Base-by-base conservation (phyloP, 2,113 vertebrate species). In the Thomomys bottae region DNA sequence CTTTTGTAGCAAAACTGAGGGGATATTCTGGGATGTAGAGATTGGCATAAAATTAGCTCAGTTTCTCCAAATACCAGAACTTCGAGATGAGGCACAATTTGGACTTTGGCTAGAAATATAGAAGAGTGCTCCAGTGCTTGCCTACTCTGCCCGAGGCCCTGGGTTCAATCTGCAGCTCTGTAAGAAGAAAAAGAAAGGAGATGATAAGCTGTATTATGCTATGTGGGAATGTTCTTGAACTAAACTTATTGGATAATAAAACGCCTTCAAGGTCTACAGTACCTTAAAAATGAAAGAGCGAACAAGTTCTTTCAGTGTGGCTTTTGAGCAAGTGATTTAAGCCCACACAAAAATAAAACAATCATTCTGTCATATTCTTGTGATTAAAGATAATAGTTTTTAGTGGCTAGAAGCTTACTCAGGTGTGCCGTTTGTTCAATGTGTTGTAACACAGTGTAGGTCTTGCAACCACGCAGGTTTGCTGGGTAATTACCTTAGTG, bases 341-440 rank as follows among this genome's bases (percentile, higher is more conserved):
- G 96, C 95, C 95, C 95, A 78, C 66, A 64, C 77, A 86, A 94
- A 97, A 96, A 97, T 96, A 97, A 95, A 97, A 93, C 91, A 95
- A 96, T 96, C 92, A 94, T 97, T 97, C 96, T 91, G 95, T 95
- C 96, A 96, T 96, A 92, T 92, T 97, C 93, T 92, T 84, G 94
- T 96, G 97, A 97, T 97, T 96, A 96, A 78, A 97, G 96, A 96
- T 96, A 97, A 97, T 97, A 93, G 87, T 97, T 96, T 96, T 93
- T 80, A 54, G 93, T 95, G 97, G 97, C 96, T 91, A 82, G 94
- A 96, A 97, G 95, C 96, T 97, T 96, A 95, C 95, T 97, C 97
- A 98, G 97, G 97, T 97, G 97, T 96, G 97, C 95, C 3, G 14
- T 96, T 97, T 97, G 95, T 96, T 97, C 95, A 95, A 34, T 96